Evolutionary conservation across 2,888 invertebrate species (phyloP).

Genomic region (Masnerella sp.): DNA sequence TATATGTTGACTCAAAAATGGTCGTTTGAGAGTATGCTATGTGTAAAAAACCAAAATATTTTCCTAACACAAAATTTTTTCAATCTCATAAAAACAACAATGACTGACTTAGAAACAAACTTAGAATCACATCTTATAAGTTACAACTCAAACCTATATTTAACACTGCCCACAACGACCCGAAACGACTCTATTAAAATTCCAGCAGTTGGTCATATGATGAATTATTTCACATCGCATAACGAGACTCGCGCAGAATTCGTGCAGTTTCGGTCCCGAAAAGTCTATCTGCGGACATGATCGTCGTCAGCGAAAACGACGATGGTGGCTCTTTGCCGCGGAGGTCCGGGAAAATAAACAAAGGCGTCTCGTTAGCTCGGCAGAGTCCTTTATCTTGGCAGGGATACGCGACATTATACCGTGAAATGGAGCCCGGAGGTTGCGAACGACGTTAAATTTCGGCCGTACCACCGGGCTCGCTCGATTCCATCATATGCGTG

Average conservation of each 20-base stretch:
- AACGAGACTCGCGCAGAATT: conserved; percentile 14
- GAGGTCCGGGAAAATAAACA: conserved; percentile 72
- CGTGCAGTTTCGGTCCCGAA: conserved; percentile 22
- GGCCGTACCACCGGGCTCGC: conserved; percentile 48
- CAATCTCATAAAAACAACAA: too few relatives aligned
- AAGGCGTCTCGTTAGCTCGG: conserved; percentile 71
- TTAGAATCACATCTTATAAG: too few relatives aligned
- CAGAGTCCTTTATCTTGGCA: conserved; percentile 66
- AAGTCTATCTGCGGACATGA: conserved; percentile 48
- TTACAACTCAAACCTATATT: too few relatives aligned
- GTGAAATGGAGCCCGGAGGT: conserved; percentile 73
- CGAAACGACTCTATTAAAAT: too few relatives aligned
- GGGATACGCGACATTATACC: conserved; percentile 71
- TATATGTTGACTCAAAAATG: too few relatives aligned
- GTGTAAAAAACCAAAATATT: too few relatives aligned
- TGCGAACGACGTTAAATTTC: conserved; percentile 68
- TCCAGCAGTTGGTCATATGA: too few relatives aligned
- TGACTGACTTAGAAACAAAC: too few relatives aligned
- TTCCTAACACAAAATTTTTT: too few relatives aligned
- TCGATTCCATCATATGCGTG: conserved; percentile 58
- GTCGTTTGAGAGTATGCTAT: too few relatives aligned
- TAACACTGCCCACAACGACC: too few relatives aligned
- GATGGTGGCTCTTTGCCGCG: conserved; percentile 46
- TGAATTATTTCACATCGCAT: conserved; percentile 18
- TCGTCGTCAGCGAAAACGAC: conserved; percentile 45